Conservation (phyloP, 2,888 invertebrate species). For the Colostygia pectinataria region DNA sequence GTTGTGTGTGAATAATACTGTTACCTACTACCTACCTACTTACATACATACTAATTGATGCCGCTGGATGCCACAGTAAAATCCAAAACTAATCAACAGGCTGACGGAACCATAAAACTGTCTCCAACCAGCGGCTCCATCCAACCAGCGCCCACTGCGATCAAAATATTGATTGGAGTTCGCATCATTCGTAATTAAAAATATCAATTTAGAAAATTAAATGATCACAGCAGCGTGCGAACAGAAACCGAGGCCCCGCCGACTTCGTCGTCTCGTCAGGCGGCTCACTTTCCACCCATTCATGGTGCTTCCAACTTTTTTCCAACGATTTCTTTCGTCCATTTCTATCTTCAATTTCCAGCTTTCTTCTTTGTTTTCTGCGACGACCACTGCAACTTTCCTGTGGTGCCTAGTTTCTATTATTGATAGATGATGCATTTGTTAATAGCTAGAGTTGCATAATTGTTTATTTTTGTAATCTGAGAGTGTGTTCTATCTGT, state of each 20-base stretch:
- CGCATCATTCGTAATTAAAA: constrained; percentile 37
- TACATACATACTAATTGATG: too few relatives aligned
- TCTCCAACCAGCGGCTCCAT: neutral
- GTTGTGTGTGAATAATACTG: too few relatives aligned
- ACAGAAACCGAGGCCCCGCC: constrained; percentile 62
- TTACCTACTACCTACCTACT: too few relatives aligned
- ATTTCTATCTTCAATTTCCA: constrained; percentile 65
- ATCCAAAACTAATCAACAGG: too few relatives aligned
- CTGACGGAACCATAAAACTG: constrained; percentile 3
- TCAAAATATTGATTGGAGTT: constrained; percentile 32
- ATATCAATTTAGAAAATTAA: constrained; percentile 56
- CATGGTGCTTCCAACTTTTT: constrained; percentile 77
- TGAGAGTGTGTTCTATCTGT: neutral
- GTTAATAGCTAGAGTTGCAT: constrained; percentile 3
- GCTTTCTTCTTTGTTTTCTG: constrained; percentile 68
- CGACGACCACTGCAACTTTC: constrained; percentile 27
- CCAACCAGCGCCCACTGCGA: constrained; percentile 19
- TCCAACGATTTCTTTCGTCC: constrained; percentile 74
- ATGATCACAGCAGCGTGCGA: constrained; percentile 64
- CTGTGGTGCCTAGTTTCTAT: constrained; percentile 24
- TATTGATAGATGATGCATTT: constrained; percentile 11
- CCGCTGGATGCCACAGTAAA: too few relatives aligned
- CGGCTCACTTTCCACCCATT: constrained; percentile 81
- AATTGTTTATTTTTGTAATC: constrained; percentile 11
- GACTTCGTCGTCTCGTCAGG: constrained; percentile 53